A percentile compares a stretch with the other conserved stretches of the same genome.
These are phyloP conservation scores for Forficula auricularia DNA, from an alignment of 1,140 invertebrate species.

Conservation along the genomic window DNA sequence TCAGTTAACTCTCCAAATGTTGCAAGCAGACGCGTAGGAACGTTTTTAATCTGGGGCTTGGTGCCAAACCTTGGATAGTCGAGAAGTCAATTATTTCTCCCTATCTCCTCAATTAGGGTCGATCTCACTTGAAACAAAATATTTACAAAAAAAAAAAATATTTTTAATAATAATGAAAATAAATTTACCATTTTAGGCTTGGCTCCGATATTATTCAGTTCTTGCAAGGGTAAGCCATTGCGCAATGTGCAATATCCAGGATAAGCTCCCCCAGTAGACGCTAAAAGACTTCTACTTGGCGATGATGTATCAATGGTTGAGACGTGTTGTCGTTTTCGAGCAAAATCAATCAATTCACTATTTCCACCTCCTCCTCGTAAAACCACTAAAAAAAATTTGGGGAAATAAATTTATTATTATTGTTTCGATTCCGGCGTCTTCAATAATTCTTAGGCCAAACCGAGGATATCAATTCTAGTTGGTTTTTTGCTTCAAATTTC, in stretches of 20 bases:
- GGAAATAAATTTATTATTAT: background rate
- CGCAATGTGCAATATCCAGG: constrained; percentile 51
- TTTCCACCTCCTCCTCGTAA: constrained; percentile 12
- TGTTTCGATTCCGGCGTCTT: constrained; percentile 12
- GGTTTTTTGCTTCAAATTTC: too few relatives aligned
- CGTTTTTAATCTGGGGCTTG: too few relatives aligned
- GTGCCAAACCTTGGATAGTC: too few relatives aligned
- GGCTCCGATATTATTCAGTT: constrained; percentile 23
- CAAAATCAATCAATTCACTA: constrained; percentile 25
- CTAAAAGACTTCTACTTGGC: constrained; percentile 37
- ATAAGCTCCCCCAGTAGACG: constrained; percentile 28
- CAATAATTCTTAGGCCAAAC: too few relatives aligned
- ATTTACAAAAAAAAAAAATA: too few relatives aligned
- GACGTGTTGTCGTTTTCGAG: constrained; percentile 47
- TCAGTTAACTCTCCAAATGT: too few relatives aligned
- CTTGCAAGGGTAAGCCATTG: constrained; percentile 41
- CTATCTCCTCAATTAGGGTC: too few relatives aligned
- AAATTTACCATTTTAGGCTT: constrained; percentile 27
- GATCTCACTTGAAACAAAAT: too few relatives aligned
- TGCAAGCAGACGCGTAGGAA: too few relatives aligned
- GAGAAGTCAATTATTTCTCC: too few relatives aligned
- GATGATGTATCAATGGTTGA: constrained; percentile 59
- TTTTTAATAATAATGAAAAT: too few relatives aligned
- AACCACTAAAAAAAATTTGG: background rate
- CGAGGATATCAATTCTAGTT: too few relatives aligned